Evolutionary conservation across 2,113 vertebrate genomes (phyloP).

Genomic region (Aspiorhynchus laticeps): DNA sequence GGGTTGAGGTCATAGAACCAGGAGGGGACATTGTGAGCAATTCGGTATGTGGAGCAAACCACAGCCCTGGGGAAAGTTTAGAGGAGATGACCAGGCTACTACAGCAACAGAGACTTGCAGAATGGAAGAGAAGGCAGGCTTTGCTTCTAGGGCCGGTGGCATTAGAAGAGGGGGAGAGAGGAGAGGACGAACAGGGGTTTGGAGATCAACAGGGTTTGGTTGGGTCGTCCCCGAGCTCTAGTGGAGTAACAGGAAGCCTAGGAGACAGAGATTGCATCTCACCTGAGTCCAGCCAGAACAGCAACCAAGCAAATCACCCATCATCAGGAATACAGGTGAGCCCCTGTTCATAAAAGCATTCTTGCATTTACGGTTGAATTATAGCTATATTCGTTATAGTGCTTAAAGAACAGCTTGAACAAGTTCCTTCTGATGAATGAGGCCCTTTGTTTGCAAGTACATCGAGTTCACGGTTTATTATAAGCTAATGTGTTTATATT

Average conservation of each 20-base stretch:
- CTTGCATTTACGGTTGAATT: not conserved
- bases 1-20: not conserved
- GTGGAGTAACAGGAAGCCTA: slow-evolving; percentile 77
- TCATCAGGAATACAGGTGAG: slow-evolving; percentile 78
- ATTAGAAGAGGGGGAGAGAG: slow-evolving; percentile 67
- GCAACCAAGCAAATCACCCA: slow-evolving; percentile 73
- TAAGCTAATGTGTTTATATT: slow-evolving; percentile 9
- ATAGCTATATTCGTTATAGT: not conserved
- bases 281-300: slow-evolving; percentile 76
- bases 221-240: slow-evolving; percentile 74
- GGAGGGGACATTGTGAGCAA: not conserved
- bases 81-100: slow-evolving; percentile 3
- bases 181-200: slow-evolving; percentile 34
- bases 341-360: not conserved
- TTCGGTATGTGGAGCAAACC: not conserved
- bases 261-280: slow-evolving; percentile 76
- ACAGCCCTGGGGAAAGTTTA: not conserved
- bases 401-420: not conserved
- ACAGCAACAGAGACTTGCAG: slow-evolving; percentile 67
- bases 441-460: not conserved
- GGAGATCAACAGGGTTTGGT: slow-evolving; percentile 62
- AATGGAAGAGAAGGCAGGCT: slow-evolving; percentile 74
- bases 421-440: not conserved
- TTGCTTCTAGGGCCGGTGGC: slow-evolving; percentile 74
- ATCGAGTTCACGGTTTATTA: not conserved